A percentile compares a stretch with the other conserved stretches of the same genome.
These are phyloP conservation scores for Merluccius polli DNA, from an alignment of 2,797 vertebrate species.

Conservation along the genomic window DNA sequence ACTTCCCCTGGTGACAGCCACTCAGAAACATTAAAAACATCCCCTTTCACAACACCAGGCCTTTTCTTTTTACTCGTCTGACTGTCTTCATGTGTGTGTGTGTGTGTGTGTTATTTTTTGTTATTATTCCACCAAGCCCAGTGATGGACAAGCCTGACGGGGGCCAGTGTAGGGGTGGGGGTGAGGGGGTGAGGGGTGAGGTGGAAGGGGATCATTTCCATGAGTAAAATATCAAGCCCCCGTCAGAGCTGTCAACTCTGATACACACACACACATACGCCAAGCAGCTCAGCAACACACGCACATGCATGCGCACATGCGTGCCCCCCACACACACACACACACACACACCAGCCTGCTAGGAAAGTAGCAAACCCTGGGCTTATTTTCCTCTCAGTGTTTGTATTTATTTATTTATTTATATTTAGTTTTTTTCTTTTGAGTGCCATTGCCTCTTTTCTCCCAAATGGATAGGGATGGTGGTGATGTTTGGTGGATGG, in stretches of 20 bases:
- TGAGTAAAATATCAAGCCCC: conserved; percentile 67
- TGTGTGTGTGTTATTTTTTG: conserved; percentile 32
- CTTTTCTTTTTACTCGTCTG: conserved; percentile 15
- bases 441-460: conserved; percentile 16
- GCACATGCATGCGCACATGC: not conserved
- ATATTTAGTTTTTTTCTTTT: conserved; percentile 25
- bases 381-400: not conserved
- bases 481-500: not conserved
- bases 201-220: conserved; percentile 58
- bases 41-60: conserved; percentile 47
- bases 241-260: conserved; percentile 57
- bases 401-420: not conserved
- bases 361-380: conserved; percentile 14
- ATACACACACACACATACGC: conserved; percentile 30
- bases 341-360: conserved; percentile 39
- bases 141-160: conserved; percentile 60
- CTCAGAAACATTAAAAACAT: conserved; percentile 64
- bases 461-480: conserved; percentile 33
- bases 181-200: conserved; percentile 45
- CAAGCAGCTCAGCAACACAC: not conserved
- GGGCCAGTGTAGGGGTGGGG: not conserved
- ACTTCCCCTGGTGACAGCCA: conserved; percentile 39
- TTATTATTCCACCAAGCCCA: conserved; percentile 28
- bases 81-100: conserved; percentile 1
- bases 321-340: conserved; percentile 7